Base-by-base conservation (phyloP, 2,888 invertebrate genomes). In the Harpalus rubripes region DNA sequence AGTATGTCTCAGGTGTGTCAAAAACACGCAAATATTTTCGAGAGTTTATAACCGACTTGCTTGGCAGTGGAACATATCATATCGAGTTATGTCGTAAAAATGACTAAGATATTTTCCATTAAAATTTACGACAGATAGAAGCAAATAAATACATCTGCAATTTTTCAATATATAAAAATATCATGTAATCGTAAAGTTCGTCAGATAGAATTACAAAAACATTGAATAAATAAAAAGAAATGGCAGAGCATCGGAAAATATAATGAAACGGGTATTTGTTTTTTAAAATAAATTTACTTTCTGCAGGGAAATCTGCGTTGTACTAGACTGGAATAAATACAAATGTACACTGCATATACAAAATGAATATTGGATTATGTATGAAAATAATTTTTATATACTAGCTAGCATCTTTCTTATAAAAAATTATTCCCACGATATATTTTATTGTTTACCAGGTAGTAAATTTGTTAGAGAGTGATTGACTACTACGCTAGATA, bases 31-130 rank as follows among this genome's bases (percentile, higher is more conserved):
- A 61, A 61, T 61, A 22, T 61, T 3, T 63, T 63, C 10, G 10
- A 61, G 61, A 61, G 63, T 63, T 26, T 26, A 63, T 63, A 10
- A 22, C 22, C 4, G 16, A 61, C 6, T 7, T 59, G 22, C 61
- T 22, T 10, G 10, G 10, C 32, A 6, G 32, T 32, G 3, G 61
- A 15, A 61, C 18, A 61, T 61, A 1, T 61, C 18, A 10, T 61
- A 22, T 63, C 12, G 10, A 63, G 0, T 8, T 12, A 18, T 22
- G 18, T 22, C 63, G 8, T 63, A 63, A 63, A 63, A 7, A 22
- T 63, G 12, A 63, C 26, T 10, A 63, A 63, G 22, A 22, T 26
- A 26, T 63, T 59, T 59, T 63, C 63, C 63, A 63, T 63, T 63
- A 22, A 63, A 26, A 22, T 63, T 22, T 63, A 26, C 8, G 63